Evolutionary conservation across 1,140 invertebrate species (phyloP).

Genomic region (Capitella teleta): DNA sequence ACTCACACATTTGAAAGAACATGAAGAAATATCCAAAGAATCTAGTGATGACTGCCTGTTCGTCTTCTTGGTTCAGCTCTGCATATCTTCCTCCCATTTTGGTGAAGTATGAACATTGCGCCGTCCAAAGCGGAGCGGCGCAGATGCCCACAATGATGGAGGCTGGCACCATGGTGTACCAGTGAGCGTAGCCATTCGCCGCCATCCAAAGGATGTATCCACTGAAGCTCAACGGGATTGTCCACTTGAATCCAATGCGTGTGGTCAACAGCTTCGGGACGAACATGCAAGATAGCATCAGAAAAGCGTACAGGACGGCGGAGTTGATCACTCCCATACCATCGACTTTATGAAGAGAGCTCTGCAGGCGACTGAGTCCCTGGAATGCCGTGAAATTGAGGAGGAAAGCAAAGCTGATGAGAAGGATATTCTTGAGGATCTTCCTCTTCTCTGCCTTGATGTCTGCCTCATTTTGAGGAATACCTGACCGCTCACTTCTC

Average conservation of each 20-base stretch:
- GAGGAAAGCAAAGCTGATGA: slow-evolving; percentile 29
- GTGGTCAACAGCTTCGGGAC: slow-evolving; percentile 66
- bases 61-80: slow-evolving; percentile 47
- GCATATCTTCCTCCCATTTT: slow-evolving; percentile 69
- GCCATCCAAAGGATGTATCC: slow-evolving; percentile 88
- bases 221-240: slow-evolving; percentile 76
- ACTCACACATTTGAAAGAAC: slow-evolving; percentile 77
- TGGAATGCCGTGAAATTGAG: slow-evolving; percentile 35
- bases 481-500: too few species aligned
- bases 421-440: slow-evolving; percentile 25
- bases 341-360: slow-evolving; percentile 30
- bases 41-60: slow-evolving; percentile 79
- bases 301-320: slow-evolving; percentile 73
- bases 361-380: slow-evolving; percentile 32
- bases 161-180: slow-evolving; percentile 79
- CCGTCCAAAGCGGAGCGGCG: slow-evolving; percentile 86
- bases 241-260: slow-evolving; percentile 87
- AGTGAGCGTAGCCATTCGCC: slow-evolving; percentile 67
- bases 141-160: slow-evolving; percentile 75
- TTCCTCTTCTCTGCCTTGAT: background rate
- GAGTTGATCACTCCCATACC: slow-evolving; percentile 16
- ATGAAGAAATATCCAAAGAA: slow-evolving; percentile 99
- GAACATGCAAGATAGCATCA: slow-evolving; percentile 83
- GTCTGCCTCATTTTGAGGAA: background rate
- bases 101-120: slow-evolving; percentile 83